Conservation (phyloP, 2,888 invertebrate species). For the Plebejus melissa region DNA sequence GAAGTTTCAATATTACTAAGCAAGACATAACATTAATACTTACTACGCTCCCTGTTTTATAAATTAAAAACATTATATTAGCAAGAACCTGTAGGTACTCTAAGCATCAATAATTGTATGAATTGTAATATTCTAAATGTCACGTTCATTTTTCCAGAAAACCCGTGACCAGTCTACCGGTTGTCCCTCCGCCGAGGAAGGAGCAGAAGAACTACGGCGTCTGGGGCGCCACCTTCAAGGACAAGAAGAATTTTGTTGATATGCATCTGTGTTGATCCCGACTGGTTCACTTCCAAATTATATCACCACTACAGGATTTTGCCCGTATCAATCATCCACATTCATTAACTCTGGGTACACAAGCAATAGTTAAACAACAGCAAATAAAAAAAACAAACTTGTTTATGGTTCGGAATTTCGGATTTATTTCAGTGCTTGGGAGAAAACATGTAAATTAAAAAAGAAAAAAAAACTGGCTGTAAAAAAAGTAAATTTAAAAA, state of each 20-base stretch:
- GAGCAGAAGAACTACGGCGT: conserved; percentile 78
- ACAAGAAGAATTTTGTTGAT: conserved; percentile 84
- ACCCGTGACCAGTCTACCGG: conserved; percentile 48
- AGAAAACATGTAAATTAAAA: neutral
- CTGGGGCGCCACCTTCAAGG: conserved; percentile 87
- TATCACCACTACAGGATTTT: conserved; percentile 39
- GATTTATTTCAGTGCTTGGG: neutral
- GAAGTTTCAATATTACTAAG: neutral
- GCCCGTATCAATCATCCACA: conserved; percentile 29
- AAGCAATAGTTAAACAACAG: neutral
- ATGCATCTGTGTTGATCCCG: conserved; percentile 81
- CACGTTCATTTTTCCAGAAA: conserved; percentile 49
- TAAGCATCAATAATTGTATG: neutral
- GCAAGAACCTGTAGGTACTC: neutral
- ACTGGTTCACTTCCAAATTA: conserved; percentile 31
- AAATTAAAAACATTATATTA: no score
- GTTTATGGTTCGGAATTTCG: neutral
- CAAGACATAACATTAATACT: neutral
- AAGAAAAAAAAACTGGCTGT: neutral
- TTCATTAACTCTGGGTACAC: conserved; percentile 15
- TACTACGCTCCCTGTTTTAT: neutral
- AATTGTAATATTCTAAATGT: neutral
- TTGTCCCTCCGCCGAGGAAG: conserved; percentile 58
- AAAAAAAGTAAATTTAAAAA: conserved; percentile 5
- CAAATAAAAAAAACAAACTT: neutral